These are phyloP conservation scores for Dendropsophus ebraccatus DNA, from an alignment of 2,113 vertebrate species.

Conservation along the genomic window DNA sequence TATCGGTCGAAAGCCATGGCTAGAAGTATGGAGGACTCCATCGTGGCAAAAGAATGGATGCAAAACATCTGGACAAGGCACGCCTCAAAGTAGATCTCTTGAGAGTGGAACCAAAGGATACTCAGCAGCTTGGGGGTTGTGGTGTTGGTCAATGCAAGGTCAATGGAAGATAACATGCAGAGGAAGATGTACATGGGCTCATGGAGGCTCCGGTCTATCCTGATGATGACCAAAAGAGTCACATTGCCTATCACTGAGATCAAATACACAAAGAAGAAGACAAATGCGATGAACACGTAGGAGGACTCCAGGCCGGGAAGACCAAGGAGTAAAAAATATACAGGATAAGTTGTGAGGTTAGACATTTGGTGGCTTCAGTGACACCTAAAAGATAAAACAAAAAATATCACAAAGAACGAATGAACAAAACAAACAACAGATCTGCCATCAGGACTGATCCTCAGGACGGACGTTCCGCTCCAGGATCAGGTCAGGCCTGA, in stretches of 20 bases:
- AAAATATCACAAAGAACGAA: background rate
- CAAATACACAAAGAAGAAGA: conserved; percentile 64
- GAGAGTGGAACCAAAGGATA: conserved; percentile 36
- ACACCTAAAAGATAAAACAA: background rate
- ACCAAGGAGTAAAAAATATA: conserved; percentile 60
- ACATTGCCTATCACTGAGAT: conserved; percentile 65
- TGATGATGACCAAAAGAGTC: conserved; percentile 37
- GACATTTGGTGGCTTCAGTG: background rate
- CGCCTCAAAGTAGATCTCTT: conserved; percentile 18
- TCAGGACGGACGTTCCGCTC: too few species aligned
- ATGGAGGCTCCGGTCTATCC: conserved; percentile 17
- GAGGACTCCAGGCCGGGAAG: conserved; percentile 66
- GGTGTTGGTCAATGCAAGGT: conserved; percentile 24
- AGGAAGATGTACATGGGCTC: conserved; percentile 58
- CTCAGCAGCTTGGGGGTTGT: conserved; percentile 44
- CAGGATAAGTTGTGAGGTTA: background rate
- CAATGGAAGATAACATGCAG: conserved; percentile 34
- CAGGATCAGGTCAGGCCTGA: too few species aligned
- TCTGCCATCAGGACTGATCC: too few species aligned
- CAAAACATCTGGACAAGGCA: conserved; percentile 58
- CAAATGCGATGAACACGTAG: conserved; percentile 66
- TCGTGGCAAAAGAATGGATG: conserved; percentile 26
- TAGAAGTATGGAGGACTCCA: conserved; percentile 47
- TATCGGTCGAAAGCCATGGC: conserved; percentile 46
- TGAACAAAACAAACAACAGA: too few species aligned